Conservation (phyloP, 2,797 vertebrate genomes). For the Tinamus major region DNA sequence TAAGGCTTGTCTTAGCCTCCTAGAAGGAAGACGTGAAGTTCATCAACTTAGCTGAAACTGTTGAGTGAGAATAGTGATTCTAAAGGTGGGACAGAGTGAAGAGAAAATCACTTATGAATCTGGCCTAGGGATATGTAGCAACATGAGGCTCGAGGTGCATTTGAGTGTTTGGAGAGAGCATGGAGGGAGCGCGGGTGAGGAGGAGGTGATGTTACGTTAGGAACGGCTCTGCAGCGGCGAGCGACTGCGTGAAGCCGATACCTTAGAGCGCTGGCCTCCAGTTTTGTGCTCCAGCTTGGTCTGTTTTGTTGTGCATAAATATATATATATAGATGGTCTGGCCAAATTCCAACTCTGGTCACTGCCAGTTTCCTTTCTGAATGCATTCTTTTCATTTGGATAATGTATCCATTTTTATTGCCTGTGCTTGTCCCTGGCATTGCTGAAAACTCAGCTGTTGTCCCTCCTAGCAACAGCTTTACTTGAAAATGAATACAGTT, state of each 20-base stretch:
- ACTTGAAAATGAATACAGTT: neutral
- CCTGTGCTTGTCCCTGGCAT: neutral
- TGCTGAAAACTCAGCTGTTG: neutral
- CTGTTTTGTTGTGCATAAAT: slow-evolving; percentile 28
- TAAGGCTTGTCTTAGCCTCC: neutral
- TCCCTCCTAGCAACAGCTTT: slow-evolving; percentile 24
- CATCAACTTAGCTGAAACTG: neutral
- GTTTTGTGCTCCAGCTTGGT: neutral
- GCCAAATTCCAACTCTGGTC: neutral
- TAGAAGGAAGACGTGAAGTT: neutral
- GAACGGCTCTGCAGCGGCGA: neutral
- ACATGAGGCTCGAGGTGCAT: neutral
- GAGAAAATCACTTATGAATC: neutral
- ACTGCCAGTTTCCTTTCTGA: slow-evolving; percentile 29
- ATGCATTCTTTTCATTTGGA: neutral
- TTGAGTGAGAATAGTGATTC: neutral
- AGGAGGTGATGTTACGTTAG: neutral
- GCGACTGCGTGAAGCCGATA: neutral
- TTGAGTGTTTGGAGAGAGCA: neutral
- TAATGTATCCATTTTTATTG: slow-evolving; percentile 22
- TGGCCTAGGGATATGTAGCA: neutral
- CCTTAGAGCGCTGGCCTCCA: neutral
- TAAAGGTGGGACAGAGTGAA: neutral
- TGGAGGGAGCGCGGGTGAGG: accelerated
- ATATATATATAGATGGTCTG: slow-evolving; percentile 7